Evolutionary conservation across 2,797 vertebrate species (phyloP).

Genomic region (Vespertilio murinus): DNA sequence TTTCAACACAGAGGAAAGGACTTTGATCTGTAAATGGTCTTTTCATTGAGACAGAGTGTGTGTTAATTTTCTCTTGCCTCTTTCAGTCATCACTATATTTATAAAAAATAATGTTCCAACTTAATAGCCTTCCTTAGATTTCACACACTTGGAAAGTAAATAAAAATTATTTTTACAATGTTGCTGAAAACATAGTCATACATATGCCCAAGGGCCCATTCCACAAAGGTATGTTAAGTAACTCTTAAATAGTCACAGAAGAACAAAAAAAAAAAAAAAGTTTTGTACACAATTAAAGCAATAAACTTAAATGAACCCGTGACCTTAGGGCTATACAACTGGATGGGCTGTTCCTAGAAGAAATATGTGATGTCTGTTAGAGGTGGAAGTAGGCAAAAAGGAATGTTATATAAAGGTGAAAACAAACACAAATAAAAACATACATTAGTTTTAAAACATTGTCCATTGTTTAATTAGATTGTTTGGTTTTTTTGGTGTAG

Average conservation of each 20-base stretch:
- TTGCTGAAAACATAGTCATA: not conserved
- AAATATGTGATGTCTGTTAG: not conserved
- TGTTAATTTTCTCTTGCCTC: not conserved
- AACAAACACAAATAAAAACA: not conserved
- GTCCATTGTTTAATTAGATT: not conserved
- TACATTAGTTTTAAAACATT: not conserved
- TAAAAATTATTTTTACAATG: not conserved
- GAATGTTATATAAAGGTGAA: not conserved
- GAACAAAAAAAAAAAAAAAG: not conserved
- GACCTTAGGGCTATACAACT: not conserved
- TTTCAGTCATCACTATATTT: not conserved
- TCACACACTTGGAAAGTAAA: not conserved
- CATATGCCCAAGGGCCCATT: not conserved
- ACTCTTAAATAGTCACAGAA: not conserved
- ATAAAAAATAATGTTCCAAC: not conserved
- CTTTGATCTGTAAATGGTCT: conserved; percentile 3
- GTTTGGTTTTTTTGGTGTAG: not conserved
- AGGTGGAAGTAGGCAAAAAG: not conserved
- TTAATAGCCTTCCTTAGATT: not conserved
- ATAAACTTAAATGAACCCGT: not conserved
- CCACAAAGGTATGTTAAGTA: not conserved
- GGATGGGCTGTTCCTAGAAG: not conserved
- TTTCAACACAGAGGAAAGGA: not conserved
- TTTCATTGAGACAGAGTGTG: not conserved
- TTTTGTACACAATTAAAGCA: not conserved